phyloP scores from a whole-genome alignment of 1,140 invertebrate species.

The Drosophila tsacasi region DNA sequence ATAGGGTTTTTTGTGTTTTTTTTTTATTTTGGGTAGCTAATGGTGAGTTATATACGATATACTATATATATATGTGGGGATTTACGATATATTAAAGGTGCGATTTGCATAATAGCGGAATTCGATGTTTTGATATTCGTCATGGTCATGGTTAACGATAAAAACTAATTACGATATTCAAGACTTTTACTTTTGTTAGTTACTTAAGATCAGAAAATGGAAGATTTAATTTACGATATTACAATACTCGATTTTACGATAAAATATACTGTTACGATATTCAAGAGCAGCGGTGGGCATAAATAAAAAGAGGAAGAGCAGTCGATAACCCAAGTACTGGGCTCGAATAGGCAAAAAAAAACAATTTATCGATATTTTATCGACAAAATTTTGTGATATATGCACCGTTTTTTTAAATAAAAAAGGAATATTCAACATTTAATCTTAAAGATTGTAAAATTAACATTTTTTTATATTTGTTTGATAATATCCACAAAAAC shows the following conservation, averaged over 20 bases:
- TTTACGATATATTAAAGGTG: slow-evolving; percentile 23
- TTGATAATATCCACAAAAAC: too few relatives aligned
- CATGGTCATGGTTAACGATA: background rate
- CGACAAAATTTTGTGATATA: too few relatives aligned
- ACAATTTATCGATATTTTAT: background rate
- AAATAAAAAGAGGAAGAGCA: too few relatives aligned
- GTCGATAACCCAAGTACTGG: too few relatives aligned
- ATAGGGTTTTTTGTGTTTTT: slow-evolving; percentile 19
- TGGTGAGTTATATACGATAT: slow-evolving; percentile 16
- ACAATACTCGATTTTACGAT: background rate
- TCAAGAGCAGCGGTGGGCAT: background rate
- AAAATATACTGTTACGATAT: background rate
- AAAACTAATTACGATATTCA: background rate
- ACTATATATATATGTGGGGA: background rate
- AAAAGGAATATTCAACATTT: too few relatives aligned
- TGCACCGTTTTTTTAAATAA: too few relatives aligned
- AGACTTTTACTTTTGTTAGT: background rate
- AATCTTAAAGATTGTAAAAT: too few relatives aligned
- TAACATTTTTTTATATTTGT: too few relatives aligned
- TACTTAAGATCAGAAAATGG: background rate
- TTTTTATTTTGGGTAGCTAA: slow-evolving; percentile 11
- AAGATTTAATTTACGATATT: background rate
- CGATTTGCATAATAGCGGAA: slow-evolving; percentile 44
- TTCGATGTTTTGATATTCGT: slow-evolving; percentile 4
- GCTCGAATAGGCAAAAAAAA: background rate